Conservation (phyloP, 2,797 vertebrate species). For the Otolemur crassicaudatus region DNA sequence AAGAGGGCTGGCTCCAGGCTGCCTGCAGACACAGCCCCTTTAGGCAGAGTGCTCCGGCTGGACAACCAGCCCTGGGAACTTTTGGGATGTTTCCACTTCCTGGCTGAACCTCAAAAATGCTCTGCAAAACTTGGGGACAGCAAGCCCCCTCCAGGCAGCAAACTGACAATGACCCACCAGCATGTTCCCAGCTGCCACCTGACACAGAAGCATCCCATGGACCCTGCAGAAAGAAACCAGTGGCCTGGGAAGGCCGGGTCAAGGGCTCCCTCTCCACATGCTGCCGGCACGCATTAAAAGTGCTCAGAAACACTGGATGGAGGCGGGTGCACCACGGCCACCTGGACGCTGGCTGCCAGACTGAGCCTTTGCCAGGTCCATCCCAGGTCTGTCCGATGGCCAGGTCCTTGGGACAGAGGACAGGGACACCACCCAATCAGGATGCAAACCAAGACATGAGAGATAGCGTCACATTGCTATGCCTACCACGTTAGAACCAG, state of each 20-base stretch:
- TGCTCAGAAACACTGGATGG: not conserved
- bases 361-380: not conserved
- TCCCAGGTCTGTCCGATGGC: not conserved
- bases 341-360: not conserved
- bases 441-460: not conserved
- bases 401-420: not conserved
- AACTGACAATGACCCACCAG: not conserved
- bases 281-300: not conserved
- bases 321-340: fast-evolving
- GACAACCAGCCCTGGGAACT: not conserved
- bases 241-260: not conserved
- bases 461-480: not conserved
- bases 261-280: not conserved
- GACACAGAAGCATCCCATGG: not conserved
- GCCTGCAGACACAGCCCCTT: not conserved
- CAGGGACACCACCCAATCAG: not conserved
- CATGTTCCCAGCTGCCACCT: not conserved
- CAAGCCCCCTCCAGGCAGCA: not conserved
- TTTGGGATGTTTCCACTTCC: not conserved
- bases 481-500: fast-evolving
- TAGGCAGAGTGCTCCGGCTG: not conserved
- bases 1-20: not conserved
- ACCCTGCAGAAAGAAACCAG: not conserved
- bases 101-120: not conserved
- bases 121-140: not conserved